A percentile compares a stretch with the other conserved stretches of the same genome.
Conservation (phyloP, 2,113 vertebrate genomes). For the Sebastes fasciatus region DNA sequence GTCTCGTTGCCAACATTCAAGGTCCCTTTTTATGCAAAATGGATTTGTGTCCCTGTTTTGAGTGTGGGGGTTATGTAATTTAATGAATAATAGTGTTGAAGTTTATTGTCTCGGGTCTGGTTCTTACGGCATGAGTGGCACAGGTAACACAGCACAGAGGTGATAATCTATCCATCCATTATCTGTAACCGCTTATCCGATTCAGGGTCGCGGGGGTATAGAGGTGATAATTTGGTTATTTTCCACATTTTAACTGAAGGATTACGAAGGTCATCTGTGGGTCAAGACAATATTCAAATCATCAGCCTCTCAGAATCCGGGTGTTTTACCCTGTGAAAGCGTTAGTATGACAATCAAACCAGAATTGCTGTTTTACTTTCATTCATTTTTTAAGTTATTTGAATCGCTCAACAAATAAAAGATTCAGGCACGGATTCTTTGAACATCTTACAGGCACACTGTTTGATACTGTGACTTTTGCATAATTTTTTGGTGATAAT, state of each 20-base stretch:
- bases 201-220: not conserved
- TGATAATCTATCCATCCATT: not conserved
- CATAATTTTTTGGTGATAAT: not conserved
- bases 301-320: not conserved
- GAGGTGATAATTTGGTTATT: not conserved
- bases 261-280: not conserved
- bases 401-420: constrained; percentile 6
- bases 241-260: not conserved
- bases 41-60: constrained; percentile 21
- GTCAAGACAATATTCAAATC: not conserved
- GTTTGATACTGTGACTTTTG: not conserved
- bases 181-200: too few species aligned
- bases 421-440: not conserved
- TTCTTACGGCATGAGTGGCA: not conserved
- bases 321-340: not conserved
- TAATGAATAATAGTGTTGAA: constrained; percentile 17
- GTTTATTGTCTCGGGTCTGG: not conserved
- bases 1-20: constrained; percentile 15
- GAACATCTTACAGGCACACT: not conserved
- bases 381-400: constrained; percentile 1
- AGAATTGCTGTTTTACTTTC: not conserved
- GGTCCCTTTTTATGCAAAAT: constrained; percentile 17
- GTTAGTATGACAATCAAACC: not conserved
- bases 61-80: constrained; percentile 19
- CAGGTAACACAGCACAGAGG: not conserved